Conservation (phyloP, 2,888 invertebrate species). For the Volucella bombylans region DNA sequence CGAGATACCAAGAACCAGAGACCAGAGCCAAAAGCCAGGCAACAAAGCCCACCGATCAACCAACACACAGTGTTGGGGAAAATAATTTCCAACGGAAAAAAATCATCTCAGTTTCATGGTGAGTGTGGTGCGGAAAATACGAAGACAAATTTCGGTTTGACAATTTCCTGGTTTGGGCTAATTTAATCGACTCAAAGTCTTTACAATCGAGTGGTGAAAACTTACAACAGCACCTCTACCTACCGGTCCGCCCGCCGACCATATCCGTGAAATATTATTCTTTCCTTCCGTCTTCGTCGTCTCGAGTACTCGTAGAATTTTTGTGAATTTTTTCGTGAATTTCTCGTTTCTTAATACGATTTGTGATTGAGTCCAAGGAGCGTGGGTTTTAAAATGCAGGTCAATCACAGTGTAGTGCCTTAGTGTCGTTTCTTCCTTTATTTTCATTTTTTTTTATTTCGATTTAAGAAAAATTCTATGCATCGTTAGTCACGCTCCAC, state of each 20-base stretch:
- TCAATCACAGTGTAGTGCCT: conserved; percentile 34
- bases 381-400: conserved; percentile 43
- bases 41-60: conserved; percentile 45
- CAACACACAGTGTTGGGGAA: conserved; percentile 43
- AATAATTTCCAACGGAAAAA: conserved; percentile 54
- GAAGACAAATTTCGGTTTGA: conserved; percentile 46
- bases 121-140: conserved; percentile 67
- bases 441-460: background rate
- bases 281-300: background rate
- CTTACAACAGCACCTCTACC: background rate
- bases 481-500: too few species aligned
- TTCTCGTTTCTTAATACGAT: background rate
- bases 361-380: background rate
- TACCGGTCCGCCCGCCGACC: background rate
- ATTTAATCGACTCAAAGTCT: conserved; percentile 12
- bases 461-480: background rate
- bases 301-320: background rate
- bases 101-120: conserved; percentile 63
- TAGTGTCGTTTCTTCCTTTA: conserved; percentile 22
- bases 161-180: conserved; percentile 39
- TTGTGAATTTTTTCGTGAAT: background rate
- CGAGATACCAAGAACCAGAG: background rate
- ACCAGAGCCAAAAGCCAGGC: conserved; percentile 48
- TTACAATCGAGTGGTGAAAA: conserved; percentile 57
- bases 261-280: background rate